Evolutionary conservation across 2,888 invertebrate species (phyloP).

Genomic region (Machimus atricapillus): DNA sequence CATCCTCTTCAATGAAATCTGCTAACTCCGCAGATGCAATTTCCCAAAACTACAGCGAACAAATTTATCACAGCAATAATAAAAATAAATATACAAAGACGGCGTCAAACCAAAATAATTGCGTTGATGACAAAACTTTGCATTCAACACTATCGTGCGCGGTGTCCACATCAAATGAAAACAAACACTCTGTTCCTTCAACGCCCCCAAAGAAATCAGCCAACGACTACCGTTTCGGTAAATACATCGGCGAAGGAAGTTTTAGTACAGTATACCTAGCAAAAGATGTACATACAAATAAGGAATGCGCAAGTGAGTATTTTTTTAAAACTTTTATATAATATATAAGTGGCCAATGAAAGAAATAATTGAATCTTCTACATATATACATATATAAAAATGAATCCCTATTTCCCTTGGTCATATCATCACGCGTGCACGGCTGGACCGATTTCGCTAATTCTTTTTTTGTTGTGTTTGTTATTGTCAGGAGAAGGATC

Average conservation of each 20-base stretch:
- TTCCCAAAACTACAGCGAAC: not conserved
- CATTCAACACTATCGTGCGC: not conserved
- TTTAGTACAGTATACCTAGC: conserved; percentile 95
- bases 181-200: not conserved
- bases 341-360: not conserved
- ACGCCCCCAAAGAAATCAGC: conserved; percentile 63
- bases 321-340: not conserved
- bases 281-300: conserved; percentile 86
- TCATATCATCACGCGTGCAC: too few species aligned
- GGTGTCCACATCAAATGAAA: not conserved
- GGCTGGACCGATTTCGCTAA: too few species aligned
- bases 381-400: too few species aligned
- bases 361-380: too few species aligned
- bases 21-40: not conserved
- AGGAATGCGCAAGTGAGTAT: conserved; percentile 93
- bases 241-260: conserved; percentile 95
- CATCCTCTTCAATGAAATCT: not conserved
- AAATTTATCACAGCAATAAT: conserved; percentile 20
- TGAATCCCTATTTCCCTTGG: too few species aligned
- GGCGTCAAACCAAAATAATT: conserved; percentile 3
- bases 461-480: too few species aligned
- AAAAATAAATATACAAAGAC: not conserved
- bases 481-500: too few species aligned
- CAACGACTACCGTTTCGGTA: conserved; percentile 93
- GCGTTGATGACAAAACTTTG: not conserved